Conservation (phyloP, 2,113 vertebrate genomes). For the Mixornis gularis region DNA sequence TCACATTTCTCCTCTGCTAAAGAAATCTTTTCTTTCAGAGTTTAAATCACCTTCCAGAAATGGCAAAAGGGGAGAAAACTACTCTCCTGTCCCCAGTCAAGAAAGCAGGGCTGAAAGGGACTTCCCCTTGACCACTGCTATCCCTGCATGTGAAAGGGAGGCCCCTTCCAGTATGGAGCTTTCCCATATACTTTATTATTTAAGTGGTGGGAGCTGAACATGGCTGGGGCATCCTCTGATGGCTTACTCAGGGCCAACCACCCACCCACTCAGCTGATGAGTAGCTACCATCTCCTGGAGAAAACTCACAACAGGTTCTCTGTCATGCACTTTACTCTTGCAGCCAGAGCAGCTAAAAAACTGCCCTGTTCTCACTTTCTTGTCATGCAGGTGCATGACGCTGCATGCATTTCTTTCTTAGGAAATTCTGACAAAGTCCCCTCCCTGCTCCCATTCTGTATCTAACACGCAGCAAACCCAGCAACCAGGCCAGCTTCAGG, state of each 20-base stretch:
- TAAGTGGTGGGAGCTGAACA: neutral
- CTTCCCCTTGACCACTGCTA: neutral
- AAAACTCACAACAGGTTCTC: neutral
- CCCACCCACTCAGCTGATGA: neutral
- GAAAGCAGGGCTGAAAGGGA: neutral
- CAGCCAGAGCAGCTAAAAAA: neutral
- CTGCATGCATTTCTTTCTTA: neutral
- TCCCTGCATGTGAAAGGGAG: neutral
- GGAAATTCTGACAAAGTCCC: accelerated
- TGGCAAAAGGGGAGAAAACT: neutral
- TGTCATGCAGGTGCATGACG: neutral
- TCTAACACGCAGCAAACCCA: neutral
- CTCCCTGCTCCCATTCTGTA: neutral
- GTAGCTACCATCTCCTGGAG: neutral
- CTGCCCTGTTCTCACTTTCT: neutral
- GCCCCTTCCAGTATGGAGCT: neutral
- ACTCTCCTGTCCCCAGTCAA: neutral
- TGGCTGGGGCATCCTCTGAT: neutral
- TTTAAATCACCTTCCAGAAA: neutral
- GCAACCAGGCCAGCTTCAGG: neutral
- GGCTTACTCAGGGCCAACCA: accelerated
- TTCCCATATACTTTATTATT: neutral
- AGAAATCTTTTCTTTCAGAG: neutral
- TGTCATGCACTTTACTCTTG: neutral
- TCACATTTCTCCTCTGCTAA: neutral